A percentile compares a stretch with the other conserved stretches of the same genome.
Conservation (phyloP, 2,797 vertebrate species). For the Ctenopoma multispine region DNA sequence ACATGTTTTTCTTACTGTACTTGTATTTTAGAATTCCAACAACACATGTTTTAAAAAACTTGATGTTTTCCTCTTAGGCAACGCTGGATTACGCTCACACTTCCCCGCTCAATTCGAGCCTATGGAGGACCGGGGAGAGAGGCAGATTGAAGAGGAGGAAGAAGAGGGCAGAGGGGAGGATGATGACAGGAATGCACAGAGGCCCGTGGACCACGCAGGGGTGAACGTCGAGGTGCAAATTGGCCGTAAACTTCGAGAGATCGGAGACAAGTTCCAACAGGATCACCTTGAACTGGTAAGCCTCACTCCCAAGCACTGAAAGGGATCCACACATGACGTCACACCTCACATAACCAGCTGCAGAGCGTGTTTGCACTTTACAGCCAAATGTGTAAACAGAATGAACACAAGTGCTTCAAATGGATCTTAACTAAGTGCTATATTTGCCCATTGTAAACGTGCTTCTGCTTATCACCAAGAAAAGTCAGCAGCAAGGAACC, state of each 20-base stretch:
- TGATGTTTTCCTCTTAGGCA: slow-evolving; percentile 70
- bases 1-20: background rate
- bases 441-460: background rate
- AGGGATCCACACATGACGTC: slow-evolving; percentile 5
- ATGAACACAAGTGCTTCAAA: background rate
- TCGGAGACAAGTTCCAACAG: slow-evolving; percentile 87
- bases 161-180: slow-evolving; percentile 68
- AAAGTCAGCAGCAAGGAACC: background rate
- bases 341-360: background rate
- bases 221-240: slow-evolving; percentile 82
- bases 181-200: slow-evolving; percentile 65
- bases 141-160: slow-evolving; percentile 62
- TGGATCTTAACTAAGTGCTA: background rate
- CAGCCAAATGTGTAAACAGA: slow-evolving; percentile 8
- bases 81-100: slow-evolving; percentile 79
- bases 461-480: background rate
- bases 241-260: slow-evolving; percentile 86
- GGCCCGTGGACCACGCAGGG: slow-evolving; percentile 62
- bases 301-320: background rate
- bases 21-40: slow-evolving; percentile 16
- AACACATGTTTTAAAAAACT: slow-evolving; percentile 41
- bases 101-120: slow-evolving; percentile 80
- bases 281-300: slow-evolving; percentile 86
- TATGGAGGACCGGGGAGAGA: slow-evolving; percentile 77
- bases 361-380: background rate